Evolutionary conservation across 2,888 invertebrate species (phyloP).

Genomic region (Mystacides longicornis): DNA sequence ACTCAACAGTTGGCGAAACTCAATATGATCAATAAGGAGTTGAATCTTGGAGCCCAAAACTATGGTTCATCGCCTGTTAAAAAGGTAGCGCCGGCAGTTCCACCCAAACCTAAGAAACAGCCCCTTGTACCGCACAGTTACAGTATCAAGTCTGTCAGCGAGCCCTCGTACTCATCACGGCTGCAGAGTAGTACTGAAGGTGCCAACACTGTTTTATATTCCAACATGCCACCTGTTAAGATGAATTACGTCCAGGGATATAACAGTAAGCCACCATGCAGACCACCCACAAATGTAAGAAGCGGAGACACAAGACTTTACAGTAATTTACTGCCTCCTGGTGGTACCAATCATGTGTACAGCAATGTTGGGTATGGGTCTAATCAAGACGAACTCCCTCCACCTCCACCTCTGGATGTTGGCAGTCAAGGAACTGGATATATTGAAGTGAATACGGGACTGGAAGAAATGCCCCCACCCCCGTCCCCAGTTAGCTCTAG

Average conservation of each 20-base stretch:
- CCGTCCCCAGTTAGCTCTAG: slow-evolving; percentile 47
- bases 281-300: slow-evolving; percentile 36
- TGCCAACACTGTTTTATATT: slow-evolving; percentile 41
- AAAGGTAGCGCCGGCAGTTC: slow-evolving; percentile 66
- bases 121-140: slow-evolving; percentile 72
- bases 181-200: slow-evolving; percentile 38
- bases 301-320: slow-evolving; percentile 45
- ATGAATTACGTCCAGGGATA: slow-evolving; percentile 36
- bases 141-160: slow-evolving; percentile 58
- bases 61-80: slow-evolving; percentile 16
- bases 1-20: slow-evolving; percentile 65
- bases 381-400: slow-evolving; percentile 14
- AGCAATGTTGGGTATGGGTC: slow-evolving; percentile 34
- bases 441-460: slow-evolving; percentile 27
- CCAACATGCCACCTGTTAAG: slow-evolving; percentile 47
- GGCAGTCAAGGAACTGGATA: slow-evolving; percentile 5
- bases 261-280: slow-evolving; percentile 30
- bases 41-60: slow-evolving; percentile 12
- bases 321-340: slow-evolving; percentile 44
- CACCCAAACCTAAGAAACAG: slow-evolving; percentile 65
- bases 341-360: slow-evolving; percentile 46
- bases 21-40: slow-evolving; percentile 46
- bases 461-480: slow-evolving; percentile 38
- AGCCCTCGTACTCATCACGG: slow-evolving; percentile 69
- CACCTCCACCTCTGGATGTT: slow-evolving; percentile 5